Percentiles rank a stretch among this genome's conserved stretches.
Conservation (phyloP, 2,113 vertebrate species). For the Phyllostomus hastatus region DNA sequence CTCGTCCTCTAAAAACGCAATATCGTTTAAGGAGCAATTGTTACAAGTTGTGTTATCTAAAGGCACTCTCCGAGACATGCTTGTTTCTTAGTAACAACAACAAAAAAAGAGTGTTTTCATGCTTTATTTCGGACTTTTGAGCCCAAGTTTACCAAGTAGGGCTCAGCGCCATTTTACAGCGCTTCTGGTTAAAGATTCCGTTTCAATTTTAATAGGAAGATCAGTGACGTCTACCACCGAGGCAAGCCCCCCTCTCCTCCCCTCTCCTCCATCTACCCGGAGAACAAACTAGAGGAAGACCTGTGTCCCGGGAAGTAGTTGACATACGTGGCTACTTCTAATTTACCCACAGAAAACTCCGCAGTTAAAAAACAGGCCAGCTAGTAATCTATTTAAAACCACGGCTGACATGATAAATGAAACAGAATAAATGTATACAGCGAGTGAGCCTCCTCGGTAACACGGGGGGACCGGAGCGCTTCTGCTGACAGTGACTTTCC, state of each 20-base stretch:
- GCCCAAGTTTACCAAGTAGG: background rate
- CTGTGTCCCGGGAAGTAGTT: background rate
- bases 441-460: slow-evolving; percentile 75
- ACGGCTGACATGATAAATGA: slow-evolving; percentile 84
- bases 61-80: background rate
- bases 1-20: background rate
- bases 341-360: slow-evolving; percentile 39
- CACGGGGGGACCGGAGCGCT: slow-evolving; percentile 67
- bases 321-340: slow-evolving; percentile 24
- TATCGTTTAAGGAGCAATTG: background rate
- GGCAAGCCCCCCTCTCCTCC: background rate
- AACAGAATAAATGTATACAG: slow-evolving; percentile 86
- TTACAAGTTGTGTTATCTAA: background rate
- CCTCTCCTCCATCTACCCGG: background rate
- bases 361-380: slow-evolving; percentile 70
- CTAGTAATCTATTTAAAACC: slow-evolving; percentile 82
- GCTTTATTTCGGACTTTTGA: background rate
- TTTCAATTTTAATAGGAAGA: slow-evolving; percentile 60
- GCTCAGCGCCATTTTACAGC: slow-evolving; percentile 26
- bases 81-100: background rate
- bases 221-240: slow-evolving; percentile 26
- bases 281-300: slow-evolving; percentile 24
- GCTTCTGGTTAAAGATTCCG: background rate
- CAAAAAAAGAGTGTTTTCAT: background rate
- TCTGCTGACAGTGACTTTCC: slow-evolving; percentile 84